Evolutionary conservation across 1,140 invertebrate species (phyloP).

Genomic region (Drosophila littoralis): DNA sequence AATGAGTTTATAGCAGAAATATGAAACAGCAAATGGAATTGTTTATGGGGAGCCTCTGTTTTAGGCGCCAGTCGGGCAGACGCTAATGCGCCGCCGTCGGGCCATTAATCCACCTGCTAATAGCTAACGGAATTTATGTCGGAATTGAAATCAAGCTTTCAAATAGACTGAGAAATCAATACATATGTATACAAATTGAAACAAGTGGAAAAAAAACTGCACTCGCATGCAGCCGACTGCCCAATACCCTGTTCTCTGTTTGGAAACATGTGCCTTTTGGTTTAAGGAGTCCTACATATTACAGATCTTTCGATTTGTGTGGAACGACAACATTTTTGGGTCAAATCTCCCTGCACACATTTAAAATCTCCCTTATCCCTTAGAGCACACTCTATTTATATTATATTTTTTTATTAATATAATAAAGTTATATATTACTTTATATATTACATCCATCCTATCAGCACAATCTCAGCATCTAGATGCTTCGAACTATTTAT

Average conservation of each 20-base stretch:
- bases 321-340: too few relatives aligned
- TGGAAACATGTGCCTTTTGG: too few relatives aligned
- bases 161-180: not conserved
- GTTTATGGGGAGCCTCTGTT: constrained; percentile 17
- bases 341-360: too few relatives aligned
- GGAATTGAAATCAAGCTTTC: constrained; percentile 14
- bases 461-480: not conserved
- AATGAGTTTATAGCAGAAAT: constrained; percentile 27
- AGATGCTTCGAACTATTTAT: not conserved
- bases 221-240: not conserved
- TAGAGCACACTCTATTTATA: too few relatives aligned
- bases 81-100: constrained; percentile 12
- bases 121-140: constrained; percentile 28
- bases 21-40: constrained; percentile 31
- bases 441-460: not conserved
- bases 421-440: too few relatives aligned
- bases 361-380: too few relatives aligned
- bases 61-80: constrained; percentile 24
- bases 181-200: not conserved
- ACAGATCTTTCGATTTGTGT: too few relatives aligned
- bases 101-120: constrained; percentile 22
- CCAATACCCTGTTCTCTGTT: too few relatives aligned
- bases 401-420: too few relatives aligned
- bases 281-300: too few relatives aligned
- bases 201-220: not conserved